These are phyloP conservation scores for Epistrophe eligans DNA, from an alignment of 2,888 invertebrate species.

Conservation along the genomic window DNA sequence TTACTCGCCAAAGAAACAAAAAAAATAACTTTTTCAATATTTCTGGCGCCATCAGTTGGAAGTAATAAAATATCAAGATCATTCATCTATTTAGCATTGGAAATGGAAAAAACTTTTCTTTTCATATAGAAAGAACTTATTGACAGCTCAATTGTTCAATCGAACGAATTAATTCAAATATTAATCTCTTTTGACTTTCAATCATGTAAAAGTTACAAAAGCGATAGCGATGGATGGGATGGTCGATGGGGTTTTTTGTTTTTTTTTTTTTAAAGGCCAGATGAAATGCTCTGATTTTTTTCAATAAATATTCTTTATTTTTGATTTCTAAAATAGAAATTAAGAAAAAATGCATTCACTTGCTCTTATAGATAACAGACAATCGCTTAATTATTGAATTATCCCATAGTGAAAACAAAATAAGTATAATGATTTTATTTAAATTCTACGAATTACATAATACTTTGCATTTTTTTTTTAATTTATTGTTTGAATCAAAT, in stretches of 20 bases:
- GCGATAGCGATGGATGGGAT: background rate
- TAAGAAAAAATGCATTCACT: no score
- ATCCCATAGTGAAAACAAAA: no score
- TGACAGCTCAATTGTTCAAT: slow-evolving; percentile 38
- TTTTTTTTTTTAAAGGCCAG: background rate
- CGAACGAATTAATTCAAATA: slow-evolving; percentile 42
- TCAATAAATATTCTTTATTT: background rate
- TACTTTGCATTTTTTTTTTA: no score
- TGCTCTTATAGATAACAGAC: no score
- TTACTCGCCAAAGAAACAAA: slow-evolving; percentile 4
- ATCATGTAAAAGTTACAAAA: slow-evolving; percentile 5
- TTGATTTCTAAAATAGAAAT: background rate
- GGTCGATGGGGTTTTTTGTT: background rate
- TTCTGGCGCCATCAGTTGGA: slow-evolving; percentile 29
- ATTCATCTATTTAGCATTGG: slow-evolving; percentile 35
- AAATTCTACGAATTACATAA: no score
- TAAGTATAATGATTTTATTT: no score
- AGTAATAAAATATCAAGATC: slow-evolving; percentile 36
- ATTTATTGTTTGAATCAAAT: no score
- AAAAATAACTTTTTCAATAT: slow-evolving; percentile 59
- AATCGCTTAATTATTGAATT: no score
- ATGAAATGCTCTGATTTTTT: background rate
- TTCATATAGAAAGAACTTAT: slow-evolving; percentile 20
- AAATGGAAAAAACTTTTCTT: slow-evolving; percentile 53
- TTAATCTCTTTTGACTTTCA: slow-evolving; percentile 33